phyloP scores from a whole-genome alignment of 2,888 invertebrate species.

The Agapetus fuscipes region DNA sequence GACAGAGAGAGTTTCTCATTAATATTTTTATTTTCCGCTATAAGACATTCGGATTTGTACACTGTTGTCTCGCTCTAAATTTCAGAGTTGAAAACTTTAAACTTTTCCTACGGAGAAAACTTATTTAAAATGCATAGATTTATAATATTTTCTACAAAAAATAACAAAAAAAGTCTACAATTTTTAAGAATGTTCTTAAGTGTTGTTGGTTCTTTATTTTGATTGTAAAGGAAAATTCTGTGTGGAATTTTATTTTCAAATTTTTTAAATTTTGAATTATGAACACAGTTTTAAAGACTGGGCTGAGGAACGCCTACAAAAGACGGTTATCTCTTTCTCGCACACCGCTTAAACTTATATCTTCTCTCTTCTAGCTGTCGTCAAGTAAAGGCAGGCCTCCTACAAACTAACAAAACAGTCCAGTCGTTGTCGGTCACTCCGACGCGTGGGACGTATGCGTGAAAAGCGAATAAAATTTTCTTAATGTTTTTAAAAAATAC shows the following conservation, averaged over 20 bases:
- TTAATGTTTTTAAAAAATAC: too few species aligned
- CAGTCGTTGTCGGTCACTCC: constrained; percentile 17
- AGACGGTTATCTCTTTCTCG: constrained; percentile 16
- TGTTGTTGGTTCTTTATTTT: too few species aligned
- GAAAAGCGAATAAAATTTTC: too few species aligned
- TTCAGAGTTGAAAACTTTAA: too few species aligned
- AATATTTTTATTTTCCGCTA: constrained; percentile 13
- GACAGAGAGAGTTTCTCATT: constrained; percentile 17
- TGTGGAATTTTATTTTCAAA: too few species aligned
- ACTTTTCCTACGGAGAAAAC: too few species aligned
- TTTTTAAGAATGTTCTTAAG: too few species aligned
- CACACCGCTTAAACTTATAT: constrained; percentile 18
- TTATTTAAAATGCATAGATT: too few species aligned
- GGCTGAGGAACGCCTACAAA: constrained; percentile 19
- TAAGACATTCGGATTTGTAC: constrained; percentile 7
- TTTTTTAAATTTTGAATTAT: too few species aligned
- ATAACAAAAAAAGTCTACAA: too few species aligned
- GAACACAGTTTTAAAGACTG: constrained; percentile 9
- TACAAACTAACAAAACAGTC: constrained; percentile 9
- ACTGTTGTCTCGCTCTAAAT: constrained; percentile 15
- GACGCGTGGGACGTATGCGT: constrained; percentile 9
- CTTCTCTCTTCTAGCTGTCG: constrained; percentile 19
- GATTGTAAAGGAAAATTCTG: too few species aligned
- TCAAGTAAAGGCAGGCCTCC: constrained; percentile 17
- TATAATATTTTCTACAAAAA: too few species aligned